Evolutionary conservation across 2,888 invertebrate genomes (phyloP), one percentile per base, ranked within the genome.

Genomic region (Cephus sareptanus): DNA sequence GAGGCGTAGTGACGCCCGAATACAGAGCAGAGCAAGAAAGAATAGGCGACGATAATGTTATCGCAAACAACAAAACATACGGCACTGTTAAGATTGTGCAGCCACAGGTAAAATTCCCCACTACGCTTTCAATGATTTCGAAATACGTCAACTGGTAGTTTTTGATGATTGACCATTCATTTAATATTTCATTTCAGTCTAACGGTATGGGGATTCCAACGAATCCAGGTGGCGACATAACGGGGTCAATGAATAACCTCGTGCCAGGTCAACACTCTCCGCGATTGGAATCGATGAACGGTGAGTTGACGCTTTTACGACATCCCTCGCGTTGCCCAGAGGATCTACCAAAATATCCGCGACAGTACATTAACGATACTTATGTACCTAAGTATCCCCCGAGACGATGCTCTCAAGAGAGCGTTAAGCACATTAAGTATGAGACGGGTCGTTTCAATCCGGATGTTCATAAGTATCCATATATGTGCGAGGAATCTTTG

Each of bases 1-100:
- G 95, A 90, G 96, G 96, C 77, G 90, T 95, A 79, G 95, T 95
- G 76, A 95, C 95, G 76, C 94, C 95, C 80, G 95, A 95, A 87
- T 95, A 94, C 88, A 93, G 94, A 87, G 92, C 94, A 75, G 95
- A 95, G 91, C 93, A 94, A 90, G 91, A 91, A 78, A 88, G 89
- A 85, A 90, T 92, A 69, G 91, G 90, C 35, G 92, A 92, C 78
- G 93, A 93, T 81, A 93, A 92, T 81, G 92, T 93, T 35, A 92
- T 94, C 81, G 92, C 94, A 74, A 92, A 94, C 81, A 94, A 93
- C 86, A 93, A 93, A 86, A 93, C 93, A 79, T 94, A 93, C 84
- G 92, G 93, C 77, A 92, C 93, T 81, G 91, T 93, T 40, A 93
- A 92, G 90, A 92, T 91, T 77, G 88, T 90, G 75, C 92, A 91